phyloP scores from a whole-genome alignment of 2,113 vertebrate genomes.

The Phocoena sinus region DNA sequence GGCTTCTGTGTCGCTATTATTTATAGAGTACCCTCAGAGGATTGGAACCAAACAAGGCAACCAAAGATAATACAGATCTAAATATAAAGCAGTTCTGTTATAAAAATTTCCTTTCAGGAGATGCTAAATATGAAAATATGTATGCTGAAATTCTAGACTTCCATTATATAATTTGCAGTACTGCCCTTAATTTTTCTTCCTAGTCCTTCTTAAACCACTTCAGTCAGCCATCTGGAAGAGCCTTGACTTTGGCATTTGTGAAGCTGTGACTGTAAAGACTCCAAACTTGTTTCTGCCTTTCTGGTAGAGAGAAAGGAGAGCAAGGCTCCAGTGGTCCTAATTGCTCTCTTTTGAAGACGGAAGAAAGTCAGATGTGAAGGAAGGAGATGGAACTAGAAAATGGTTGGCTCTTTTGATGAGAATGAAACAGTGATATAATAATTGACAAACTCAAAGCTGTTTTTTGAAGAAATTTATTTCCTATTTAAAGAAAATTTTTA shows the following conservation, averaged over 20 bases:
- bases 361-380: background rate
- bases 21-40: conserved; percentile 32
- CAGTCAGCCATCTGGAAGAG: background rate
- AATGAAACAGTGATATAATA: background rate
- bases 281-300: background rate
- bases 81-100: conserved; percentile 53
- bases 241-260: background rate
- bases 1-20: conserved; percentile 3
- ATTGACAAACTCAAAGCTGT: background rate
- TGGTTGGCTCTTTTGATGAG: background rate
- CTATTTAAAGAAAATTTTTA: background rate
- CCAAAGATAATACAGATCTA: conserved; percentile 32
- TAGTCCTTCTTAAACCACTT: background rate
- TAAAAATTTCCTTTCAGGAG: conserved; percentile 45
- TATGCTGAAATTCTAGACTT: conserved; percentile 17
- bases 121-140: conserved; percentile 57
- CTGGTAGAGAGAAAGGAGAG: background rate
- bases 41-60: conserved; percentile 5
- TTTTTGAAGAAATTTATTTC: background rate
- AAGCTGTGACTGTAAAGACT: background rate
- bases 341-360: background rate
- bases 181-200: conserved; percentile 38
- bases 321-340: background rate
- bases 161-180: conserved; percentile 43
- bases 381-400: background rate